phyloP scores from a whole-genome alignment of 2,888 invertebrate species.

The Sphaeridia pumilis region DNA sequence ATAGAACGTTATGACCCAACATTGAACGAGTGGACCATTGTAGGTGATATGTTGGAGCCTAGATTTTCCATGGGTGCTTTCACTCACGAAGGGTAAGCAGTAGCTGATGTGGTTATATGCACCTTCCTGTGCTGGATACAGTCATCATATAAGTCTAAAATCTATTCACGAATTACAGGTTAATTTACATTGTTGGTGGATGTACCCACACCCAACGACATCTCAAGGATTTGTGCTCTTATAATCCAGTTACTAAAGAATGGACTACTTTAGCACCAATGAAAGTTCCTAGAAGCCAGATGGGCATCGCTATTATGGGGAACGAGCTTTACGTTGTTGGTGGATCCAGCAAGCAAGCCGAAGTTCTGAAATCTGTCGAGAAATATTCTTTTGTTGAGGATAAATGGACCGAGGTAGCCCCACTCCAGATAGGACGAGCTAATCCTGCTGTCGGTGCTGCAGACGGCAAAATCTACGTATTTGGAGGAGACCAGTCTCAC shows the following conservation, averaged over 20 bases:
- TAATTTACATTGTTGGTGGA: conserved; percentile 84
- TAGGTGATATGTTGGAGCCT: conserved; percentile 68
- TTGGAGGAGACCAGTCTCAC: conserved; percentile 72
- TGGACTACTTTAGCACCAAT: conserved; percentile 67
- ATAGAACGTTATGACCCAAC: conserved; percentile 79
- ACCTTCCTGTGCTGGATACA: no score
- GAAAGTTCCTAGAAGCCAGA: conserved; percentile 71
- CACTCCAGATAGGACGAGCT: conserved; percentile 61
- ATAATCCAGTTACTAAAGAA: conserved; percentile 65
- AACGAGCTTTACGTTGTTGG: conserved; percentile 73
- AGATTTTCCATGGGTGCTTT: conserved; percentile 87
- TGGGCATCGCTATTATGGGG: conserved; percentile 76
- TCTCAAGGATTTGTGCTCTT: conserved; percentile 65
- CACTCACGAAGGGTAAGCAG: conserved; percentile 41
- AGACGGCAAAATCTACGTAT: conserved; percentile 52
- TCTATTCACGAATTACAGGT: conserved; percentile 45
- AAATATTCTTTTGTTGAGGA: conserved; percentile 69
- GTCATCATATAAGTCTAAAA: no score
- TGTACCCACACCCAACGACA: conserved; percentile 69
- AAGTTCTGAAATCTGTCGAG: conserved; percentile 70
- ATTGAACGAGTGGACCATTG: conserved; percentile 61
- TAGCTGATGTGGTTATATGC: no score
- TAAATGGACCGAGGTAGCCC: conserved; percentile 64
- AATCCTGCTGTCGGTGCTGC: conserved; percentile 65
- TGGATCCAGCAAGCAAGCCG: conserved; percentile 68